A percentile compares a stretch with the other conserved stretches of the same genome.
Conservation (phyloP, 2,113 vertebrate genomes). For the Serinus canaria region DNA sequence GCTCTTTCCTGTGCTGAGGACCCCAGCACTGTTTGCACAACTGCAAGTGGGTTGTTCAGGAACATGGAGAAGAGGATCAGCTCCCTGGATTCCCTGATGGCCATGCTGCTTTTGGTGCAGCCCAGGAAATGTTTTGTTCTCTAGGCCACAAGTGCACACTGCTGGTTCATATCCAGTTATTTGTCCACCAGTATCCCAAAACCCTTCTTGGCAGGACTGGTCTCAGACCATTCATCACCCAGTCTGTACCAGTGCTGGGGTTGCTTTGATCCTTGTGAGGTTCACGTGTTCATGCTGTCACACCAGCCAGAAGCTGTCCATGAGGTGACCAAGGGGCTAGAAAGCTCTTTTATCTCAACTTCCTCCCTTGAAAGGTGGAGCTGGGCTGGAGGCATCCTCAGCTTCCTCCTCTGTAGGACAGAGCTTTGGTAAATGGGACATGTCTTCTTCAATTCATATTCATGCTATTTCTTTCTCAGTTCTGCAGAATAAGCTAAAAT, state of each 20-base stretch:
- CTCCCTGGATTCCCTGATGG: neutral
- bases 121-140: neutral
- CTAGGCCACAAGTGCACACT: neutral
- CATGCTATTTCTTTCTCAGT: neutral
- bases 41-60: accelerated
- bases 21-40: neutral
- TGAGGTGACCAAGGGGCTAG: neutral
- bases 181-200: neutral
- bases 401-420: neutral
- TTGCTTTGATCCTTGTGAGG: neutral
- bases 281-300: neutral
- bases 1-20: neutral
- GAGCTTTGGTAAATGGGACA: neutral
- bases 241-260: neutral
- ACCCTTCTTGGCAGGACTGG: neutral
- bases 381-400: neutral
- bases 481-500: neutral
- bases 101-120: neutral
- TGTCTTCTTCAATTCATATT: neutral
- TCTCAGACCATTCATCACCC: neutral
- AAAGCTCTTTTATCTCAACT: neutral
- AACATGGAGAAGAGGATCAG: neutral
- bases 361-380: neutral
- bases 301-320: neutral
- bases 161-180: neutral